These are phyloP conservation scores for Caenorhabditis sinica DNA, from an alignment of 2,888 invertebrate genomes.

Conservation along the genomic window DNA sequence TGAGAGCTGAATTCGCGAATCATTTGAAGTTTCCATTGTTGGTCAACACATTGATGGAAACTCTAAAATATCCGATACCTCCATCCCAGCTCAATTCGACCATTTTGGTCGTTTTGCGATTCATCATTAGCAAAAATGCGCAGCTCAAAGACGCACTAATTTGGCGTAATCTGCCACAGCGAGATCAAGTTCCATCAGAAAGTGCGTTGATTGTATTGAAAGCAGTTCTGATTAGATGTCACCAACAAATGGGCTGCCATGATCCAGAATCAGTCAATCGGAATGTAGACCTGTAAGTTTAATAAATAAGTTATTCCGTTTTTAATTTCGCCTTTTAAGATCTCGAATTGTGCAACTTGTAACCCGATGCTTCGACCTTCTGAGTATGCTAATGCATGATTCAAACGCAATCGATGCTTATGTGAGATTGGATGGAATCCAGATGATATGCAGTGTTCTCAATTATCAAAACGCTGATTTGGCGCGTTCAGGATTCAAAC, in stretches of 20 bases:
- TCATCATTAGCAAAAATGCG: conserved; percentile 44
- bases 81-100: neutral
- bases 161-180: neutral
- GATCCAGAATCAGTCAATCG: neutral
- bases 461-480: conserved; percentile 5
- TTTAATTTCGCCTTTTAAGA: conserved; percentile 17
- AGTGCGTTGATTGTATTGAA: conserved; percentile 15
- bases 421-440: conserved; percentile 29
- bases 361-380: conserved; percentile 23
- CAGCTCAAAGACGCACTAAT: conserved; percentile 39
- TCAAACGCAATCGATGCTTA: conserved; percentile 35
- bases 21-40: conserved; percentile 24
- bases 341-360: neutral
- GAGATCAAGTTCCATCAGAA: neutral
- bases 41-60: conserved; percentile 3
- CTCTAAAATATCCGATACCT: conserved; percentile 1
- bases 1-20: conserved; percentile 32
- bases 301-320: neutral
- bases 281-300: conserved; percentile 3
- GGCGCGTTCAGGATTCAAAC: conserved; percentile 26
- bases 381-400: conserved; percentile 44
- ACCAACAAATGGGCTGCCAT: neutral
- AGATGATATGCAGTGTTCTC: conserved; percentile 12
- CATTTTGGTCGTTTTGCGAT: conserved; percentile 26
- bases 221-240: conserved; percentile 8